Evolutionary conservation across 92 coral and sea anemone genomes (phyloP).

Genomic region (Nematostella vectensis): DNA sequence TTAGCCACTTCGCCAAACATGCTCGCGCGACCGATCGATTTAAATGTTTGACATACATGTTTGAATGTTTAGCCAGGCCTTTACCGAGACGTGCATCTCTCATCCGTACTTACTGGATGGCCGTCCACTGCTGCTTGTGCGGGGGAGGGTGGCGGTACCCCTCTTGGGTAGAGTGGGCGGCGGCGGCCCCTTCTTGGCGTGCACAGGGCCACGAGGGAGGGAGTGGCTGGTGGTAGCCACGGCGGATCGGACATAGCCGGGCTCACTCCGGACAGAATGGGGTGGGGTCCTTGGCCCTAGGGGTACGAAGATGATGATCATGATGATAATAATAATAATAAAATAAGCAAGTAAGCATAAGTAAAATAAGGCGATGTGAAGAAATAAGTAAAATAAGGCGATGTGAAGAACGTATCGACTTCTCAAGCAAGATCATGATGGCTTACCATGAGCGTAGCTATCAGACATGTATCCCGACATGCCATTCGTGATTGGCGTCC

Average conservation of each 20-base stretch:
- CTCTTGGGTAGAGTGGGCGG: background rate
- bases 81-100: no score
- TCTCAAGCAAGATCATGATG: no score
- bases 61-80: no score
- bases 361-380: no score
- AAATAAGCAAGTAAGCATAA: no score
- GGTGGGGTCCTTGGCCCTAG: conserved; percentile 63
- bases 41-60: no score
- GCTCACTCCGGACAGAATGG: conserved; percentile 48
- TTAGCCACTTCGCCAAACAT: no score
- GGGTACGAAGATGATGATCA: background rate
- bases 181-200: conserved; percentile 18
- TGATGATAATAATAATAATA: no score
- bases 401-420: no score
- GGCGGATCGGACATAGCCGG: conserved; percentile 42
- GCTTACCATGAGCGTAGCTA: conserved; percentile 34
- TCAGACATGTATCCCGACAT: conserved; percentile 67
- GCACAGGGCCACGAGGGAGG: conserved; percentile 59
- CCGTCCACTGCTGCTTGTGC: conserved; percentile 62
- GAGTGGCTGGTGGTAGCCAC: conserved; percentile 59
- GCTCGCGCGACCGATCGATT: no score
- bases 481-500: conserved; percentile 55
- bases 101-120: conserved; percentile 77
- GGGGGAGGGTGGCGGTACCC: conserved; percentile 55
- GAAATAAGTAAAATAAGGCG: no score